Conservation (phyloP, 2,888 invertebrate genomes). For the Emmelina monodactyla region DNA sequence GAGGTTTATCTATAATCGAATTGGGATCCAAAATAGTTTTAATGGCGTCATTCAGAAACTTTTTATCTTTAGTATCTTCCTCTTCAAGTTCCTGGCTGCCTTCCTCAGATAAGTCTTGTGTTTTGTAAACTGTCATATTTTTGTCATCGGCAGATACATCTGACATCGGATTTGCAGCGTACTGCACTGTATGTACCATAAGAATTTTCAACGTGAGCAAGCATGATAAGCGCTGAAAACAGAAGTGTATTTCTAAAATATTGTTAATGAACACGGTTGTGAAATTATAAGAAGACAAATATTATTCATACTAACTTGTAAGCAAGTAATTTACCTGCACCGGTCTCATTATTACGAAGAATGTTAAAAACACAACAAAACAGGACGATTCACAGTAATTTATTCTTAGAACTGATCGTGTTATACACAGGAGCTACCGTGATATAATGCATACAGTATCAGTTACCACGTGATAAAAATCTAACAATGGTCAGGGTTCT, state of each 20-base stretch:
- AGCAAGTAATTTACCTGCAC: too few species aligned
- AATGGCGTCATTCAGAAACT: slow-evolving; percentile 49
- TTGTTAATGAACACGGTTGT: too few species aligned
- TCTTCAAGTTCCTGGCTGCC: slow-evolving; percentile 47
- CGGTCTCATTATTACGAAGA: too few species aligned
- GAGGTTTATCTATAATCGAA: slow-evolving; percentile 27
- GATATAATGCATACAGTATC: too few species aligned
- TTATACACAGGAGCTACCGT: too few species aligned
- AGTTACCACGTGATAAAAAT: slow-evolving; percentile 27
- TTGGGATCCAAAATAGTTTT: slow-evolving; percentile 42
- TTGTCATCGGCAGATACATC: slow-evolving; percentile 52
- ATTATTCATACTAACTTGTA: too few species aligned
- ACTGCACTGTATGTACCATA: slow-evolving; percentile 31
- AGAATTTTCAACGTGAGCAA: slow-evolving; percentile 22
- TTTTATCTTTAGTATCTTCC: slow-evolving; percentile 44
- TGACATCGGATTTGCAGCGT: slow-evolving; percentile 39
- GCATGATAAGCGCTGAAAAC: slow-evolving; percentile 33
- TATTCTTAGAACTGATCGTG: too few species aligned
- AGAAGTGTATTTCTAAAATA: too few species aligned
- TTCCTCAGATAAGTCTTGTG: slow-evolving; percentile 42
- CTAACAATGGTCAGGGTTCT: slow-evolving; percentile 30
- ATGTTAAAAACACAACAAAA: too few species aligned
- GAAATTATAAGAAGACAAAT: too few species aligned
- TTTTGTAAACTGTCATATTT: slow-evolving; percentile 29
- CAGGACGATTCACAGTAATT: too few species aligned